Conservation (phyloP, 1,140 invertebrate genomes). For the Zeugodacus cucurbitae region DNA sequence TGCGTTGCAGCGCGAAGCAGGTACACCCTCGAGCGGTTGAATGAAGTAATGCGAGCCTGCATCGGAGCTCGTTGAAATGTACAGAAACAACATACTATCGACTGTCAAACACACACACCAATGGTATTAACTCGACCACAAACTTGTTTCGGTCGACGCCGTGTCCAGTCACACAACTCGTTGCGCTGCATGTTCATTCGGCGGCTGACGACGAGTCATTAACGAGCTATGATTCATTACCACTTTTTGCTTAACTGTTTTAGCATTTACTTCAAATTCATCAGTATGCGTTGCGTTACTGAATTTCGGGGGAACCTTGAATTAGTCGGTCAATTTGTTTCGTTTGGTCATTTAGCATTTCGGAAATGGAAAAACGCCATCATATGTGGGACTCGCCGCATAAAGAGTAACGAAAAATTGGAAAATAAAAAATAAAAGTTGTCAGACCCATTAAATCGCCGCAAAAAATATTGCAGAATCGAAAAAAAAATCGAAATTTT, state of each 20-base stretch:
- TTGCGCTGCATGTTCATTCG: not conserved
- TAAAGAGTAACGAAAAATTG: not conserved
- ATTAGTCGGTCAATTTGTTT: constrained; percentile 11
- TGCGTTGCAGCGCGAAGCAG: not conserved
- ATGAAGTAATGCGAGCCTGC: not conserved
- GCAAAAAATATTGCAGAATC: not conserved
- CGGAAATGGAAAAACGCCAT: not conserved
- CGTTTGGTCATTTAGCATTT: not conserved
- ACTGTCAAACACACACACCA: not conserved
- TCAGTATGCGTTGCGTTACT: not conserved
- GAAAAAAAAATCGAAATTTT: not conserved
- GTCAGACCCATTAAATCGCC: not conserved
- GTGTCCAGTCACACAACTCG: not conserved
- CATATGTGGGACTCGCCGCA: not conserved
- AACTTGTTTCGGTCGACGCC: not conserved
- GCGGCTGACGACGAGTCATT: not conserved
- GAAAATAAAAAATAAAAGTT: not conserved
- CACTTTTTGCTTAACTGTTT: not conserved
- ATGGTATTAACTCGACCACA: not conserved
- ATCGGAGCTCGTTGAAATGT: not conserved
- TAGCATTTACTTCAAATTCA: not conserved
- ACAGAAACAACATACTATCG: not conserved
- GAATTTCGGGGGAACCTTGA: not conserved
- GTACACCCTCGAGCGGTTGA: not conserved
- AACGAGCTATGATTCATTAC: not conserved